Evolutionary conservation across 1,140 invertebrate genomes (phyloP).

Genomic region (Octopus bimaculoides): DNA sequence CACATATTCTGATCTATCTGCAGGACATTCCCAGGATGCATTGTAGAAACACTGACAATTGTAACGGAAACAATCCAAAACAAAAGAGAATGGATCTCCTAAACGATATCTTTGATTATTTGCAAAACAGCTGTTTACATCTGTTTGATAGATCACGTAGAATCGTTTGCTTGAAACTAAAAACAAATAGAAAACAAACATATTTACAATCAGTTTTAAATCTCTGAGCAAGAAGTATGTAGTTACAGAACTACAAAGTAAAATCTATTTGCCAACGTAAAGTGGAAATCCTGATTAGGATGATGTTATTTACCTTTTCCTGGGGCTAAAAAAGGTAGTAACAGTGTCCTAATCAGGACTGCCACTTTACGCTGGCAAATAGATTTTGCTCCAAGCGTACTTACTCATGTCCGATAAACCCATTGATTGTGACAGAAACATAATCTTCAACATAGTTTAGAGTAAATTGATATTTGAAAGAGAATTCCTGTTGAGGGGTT

Average conservation of each 20-base stretch:
- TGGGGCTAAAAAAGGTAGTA: too few relatives aligned
- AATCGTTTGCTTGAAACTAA: background rate
- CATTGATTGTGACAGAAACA: background rate
- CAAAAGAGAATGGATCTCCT: constrained; percentile 15
- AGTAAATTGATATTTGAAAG: background rate
- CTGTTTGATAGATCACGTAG: background rate
- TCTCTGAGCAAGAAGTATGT: too few relatives aligned
- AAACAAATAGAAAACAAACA: background rate
- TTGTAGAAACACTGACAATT: constrained; percentile 19
- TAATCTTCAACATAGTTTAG: background rate
- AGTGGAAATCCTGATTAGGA: too few relatives aligned
- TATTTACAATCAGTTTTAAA: background rate
- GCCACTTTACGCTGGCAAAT: too few relatives aligned
- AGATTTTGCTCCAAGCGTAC: too few relatives aligned
- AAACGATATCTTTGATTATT: constrained; percentile 15
- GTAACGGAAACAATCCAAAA: constrained; percentile 18
- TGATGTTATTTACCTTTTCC: too few relatives aligned
- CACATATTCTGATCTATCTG: background rate
- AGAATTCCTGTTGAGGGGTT: background rate
- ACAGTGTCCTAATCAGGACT: too few relatives aligned
- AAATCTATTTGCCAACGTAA: too few relatives aligned
- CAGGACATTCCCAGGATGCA: background rate
- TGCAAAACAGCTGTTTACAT: background rate
- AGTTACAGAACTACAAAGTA: too few relatives aligned
- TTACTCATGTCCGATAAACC: background rate